Evolutionary conservation across 2,888 invertebrate genomes (phyloP), one percentile per base, ranked within the genome.

Genomic region (Laspeyria flexula): DNA sequence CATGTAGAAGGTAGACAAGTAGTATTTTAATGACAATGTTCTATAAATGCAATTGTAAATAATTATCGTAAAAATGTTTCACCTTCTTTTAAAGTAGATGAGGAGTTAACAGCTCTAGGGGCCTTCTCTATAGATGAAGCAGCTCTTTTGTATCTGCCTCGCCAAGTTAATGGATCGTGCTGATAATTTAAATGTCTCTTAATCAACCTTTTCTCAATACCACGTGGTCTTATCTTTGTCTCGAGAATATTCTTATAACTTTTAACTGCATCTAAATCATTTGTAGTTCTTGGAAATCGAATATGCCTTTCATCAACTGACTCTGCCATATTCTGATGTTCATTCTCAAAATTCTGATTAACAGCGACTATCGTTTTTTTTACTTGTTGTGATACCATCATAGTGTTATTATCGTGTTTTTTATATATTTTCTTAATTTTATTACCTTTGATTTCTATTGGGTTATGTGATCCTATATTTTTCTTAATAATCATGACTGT

Each of bases 351-450:
- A 33, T 83, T 54, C 55, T 74, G 77, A 38, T 79, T 70, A 1
- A 81, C 76, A 0, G 71, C 71, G 1, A 61, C 42, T 60, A 80
- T 72, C 1, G 82, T 76, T 59, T 66, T 65, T 76, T 79, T 0
- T 12, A 82, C 66, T 38, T 69, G 72, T 43, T 75, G 59, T 1
- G 75, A 70, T 27, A 55, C 1, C 16, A 27, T 12, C 2, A 34
- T 1, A 0, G 51, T 39, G 10, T 27, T 41, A 21, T 68, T 67
- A 5, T 52, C 50, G 51, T 41, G 60, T 10, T 25, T 55, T 38
- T 35, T 50, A n/a, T 40, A 60, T 40, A 35, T 47, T 1, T 10
- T 55, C 21, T 44, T 21, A 6, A 48, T 55, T 43, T 60, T 64
- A 13, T 45, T 13, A 7, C 60, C 55, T 0, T 68, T 46, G 0